Evolutionary conservation across 2,888 invertebrate genomes (phyloP), one percentile per base, ranked within the genome.

Genomic region (Thysanoteuthis rhombus): DNA sequence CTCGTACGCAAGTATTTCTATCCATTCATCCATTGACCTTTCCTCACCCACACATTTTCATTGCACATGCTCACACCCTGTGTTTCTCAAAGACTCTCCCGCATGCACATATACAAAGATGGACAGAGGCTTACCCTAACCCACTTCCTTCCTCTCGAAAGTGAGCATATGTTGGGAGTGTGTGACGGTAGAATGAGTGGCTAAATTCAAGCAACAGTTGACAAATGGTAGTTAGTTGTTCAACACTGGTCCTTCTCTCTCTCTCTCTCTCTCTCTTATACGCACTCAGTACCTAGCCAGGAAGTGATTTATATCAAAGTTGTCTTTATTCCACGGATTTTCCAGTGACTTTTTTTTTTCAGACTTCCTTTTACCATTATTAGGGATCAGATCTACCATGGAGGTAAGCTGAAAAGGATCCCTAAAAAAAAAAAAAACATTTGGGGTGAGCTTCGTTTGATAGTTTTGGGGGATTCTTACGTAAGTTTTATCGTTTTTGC

Each of bases 1-100:
- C 32, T n/a, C 58, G 6, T 58, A 58, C 58, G 28, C 58, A 32
- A 28, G 58, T n/a, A 75, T n/a, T 75, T n/a, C 52, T 75, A 75
- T 75, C 75, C n/a, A 75, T 75, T 75, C 75, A 75, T 75, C 75
- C n/a, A 75, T n/a, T 75, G 75, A 75, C 75, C 75, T 75, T n/a
- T 75, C 75, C 75, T n/a, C 75, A 75, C n/a, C 75, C n/a, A n/a
- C n/a, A 75, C n/a, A 10, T 75, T 75, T 52, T 25, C 25, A 52
- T 52, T 75, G 75, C 75, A 75, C 75, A 75, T 75, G n/a, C 75
- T 75, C n/a, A 75, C n/a, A n/a, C 75, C n/a, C 75, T n/a, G n/a
- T n/a, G n/a, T 75, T n/a, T 25, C n/a, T 16, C 75, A 8, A n/a
- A 75, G n/a, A 75, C 75, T n/a, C n/a, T 3, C n/a, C 10, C 75